Evolutionary conservation across 2,888 invertebrate species (phyloP), one percentile per base, ranked within the genome.

Genomic region (Anticlea derivata): DNA sequence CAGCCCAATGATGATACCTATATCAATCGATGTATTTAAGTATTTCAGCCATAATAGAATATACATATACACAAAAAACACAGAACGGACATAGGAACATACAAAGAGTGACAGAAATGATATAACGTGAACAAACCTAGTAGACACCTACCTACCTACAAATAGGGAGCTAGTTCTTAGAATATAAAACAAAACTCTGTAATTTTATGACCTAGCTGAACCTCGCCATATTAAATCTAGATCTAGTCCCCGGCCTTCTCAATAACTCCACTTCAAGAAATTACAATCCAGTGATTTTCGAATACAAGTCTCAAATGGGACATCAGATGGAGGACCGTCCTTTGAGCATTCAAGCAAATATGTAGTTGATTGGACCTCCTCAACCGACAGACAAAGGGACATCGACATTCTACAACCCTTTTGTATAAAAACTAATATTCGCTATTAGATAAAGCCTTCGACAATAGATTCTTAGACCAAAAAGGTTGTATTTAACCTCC

Each of bases 321-420:
- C 39, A 8, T 24, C 8, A 11, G 17, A n/a, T 41, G 23, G 29
- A 49, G 35, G 35, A 17, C 34, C 26, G 38, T 55, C 57, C 52
- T 57, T 54, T 44, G 46, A 31, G 50, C 55, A 60, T 40, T 50
- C 44, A 43, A 58, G 47, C 58, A 58, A 51, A 58, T 37, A 41
- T 39, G 39, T 45, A 55, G 52, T 43, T 60, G 60, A 60, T 60
- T 60, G 51, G 55, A 45, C 43, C 56, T 49, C 33, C 45, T 50
- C 37, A 39, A 44, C 52, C 29, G 48, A 43, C 38, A 54, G 41
- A 60, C 55, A 60, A 57, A 50, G 60, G 57, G 47, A 43, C 45
- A 58, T n/a, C n/a, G n/a, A n/a, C n/a, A n/a, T n/a, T 48, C 50
- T n/a, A 30, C 40, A 50, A 57, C 57, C 60, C 50, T 55, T 58